Percentiles rank a stretch among this genome's conserved stretches.
Evolutionary conservation across 2,888 invertebrate species (phyloP).

Genomic region (Trissolcus brochymenae): DNA sequence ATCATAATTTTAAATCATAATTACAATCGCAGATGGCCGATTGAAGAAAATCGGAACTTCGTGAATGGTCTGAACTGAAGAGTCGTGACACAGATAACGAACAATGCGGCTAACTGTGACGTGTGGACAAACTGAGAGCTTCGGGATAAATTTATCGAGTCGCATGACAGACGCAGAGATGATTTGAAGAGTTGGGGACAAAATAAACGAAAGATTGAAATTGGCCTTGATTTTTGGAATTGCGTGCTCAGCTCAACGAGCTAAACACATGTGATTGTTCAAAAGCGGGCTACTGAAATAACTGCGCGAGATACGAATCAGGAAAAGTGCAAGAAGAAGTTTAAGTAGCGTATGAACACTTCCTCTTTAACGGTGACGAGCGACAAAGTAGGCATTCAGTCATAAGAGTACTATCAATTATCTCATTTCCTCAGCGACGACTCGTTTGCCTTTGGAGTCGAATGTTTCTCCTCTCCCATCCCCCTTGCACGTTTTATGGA

Average conservation of each 20-base stretch:
- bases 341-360: constrained; percentile 52
- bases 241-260: background rate
- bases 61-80: constrained; percentile 2
- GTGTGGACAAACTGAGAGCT: constrained; percentile 12
- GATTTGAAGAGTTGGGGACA: too few relatives aligned
- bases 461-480: constrained; percentile 15
- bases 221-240: background rate
- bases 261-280: background rate
- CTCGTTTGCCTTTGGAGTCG: constrained; percentile 21
- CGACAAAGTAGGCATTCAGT: constrained; percentile 63
- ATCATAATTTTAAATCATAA: too few relatives aligned
- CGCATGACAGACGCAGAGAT: too few relatives aligned
- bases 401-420: constrained; percentile 65
- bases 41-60: constrained; percentile 6
- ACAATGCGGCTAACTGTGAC: constrained; percentile 40
- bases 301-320: constrained; percentile 31
- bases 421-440: constrained; percentile 62
- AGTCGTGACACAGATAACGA: constrained; percentile 27
- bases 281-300: background rate
- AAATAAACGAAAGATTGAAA: background rate
- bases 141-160: too few relatives aligned
- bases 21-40: background rate
- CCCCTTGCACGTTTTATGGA: constrained; percentile 36
- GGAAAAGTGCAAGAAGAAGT: constrained; percentile 34
- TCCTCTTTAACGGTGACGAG: constrained; percentile 64